Evolutionary conservation across 2,888 invertebrate species (phyloP).

Genomic region (Shargacucullia verbasci): DNA sequence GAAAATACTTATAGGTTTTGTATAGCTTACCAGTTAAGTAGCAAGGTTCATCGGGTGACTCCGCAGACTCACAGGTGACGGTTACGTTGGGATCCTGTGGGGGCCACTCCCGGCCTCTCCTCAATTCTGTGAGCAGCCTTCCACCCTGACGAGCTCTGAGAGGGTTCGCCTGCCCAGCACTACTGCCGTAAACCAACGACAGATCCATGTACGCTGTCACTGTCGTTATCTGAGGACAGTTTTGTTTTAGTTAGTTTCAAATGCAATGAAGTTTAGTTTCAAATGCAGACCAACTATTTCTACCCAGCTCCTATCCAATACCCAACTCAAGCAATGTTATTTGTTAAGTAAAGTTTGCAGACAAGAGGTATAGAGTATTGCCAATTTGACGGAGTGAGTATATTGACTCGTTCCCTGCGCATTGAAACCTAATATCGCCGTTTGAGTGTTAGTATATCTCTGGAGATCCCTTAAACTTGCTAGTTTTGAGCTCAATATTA

Average conservation of each 20-base stretch:
- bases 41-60: constrained; percentile 91
- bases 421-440: background rate
- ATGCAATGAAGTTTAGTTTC: too few relatives aligned
- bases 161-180: constrained; percentile 89
- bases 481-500: too few relatives aligned
- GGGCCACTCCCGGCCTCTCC: constrained; percentile 92
- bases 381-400: background rate
- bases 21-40: constrained; percentile 91
- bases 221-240: constrained; percentile 86
- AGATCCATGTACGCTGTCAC: constrained; percentile 93
- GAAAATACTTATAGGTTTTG: background rate
- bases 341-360: constrained; percentile 3
- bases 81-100: constrained; percentile 92
- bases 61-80: constrained; percentile 91
- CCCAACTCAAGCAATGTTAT: background rate
- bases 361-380: background rate
- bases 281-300: too few relatives aligned
- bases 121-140: constrained; percentile 89
- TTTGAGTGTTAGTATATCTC: too few relatives aligned
- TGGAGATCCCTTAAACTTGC: too few relatives aligned
- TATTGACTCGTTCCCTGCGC: background rate
- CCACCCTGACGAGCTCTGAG: constrained; percentile 92
- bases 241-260: background rate
- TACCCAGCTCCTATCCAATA: too few relatives aligned
- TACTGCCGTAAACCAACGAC: constrained; percentile 95